Percentiles rank a stretch among this genome's conserved stretches.
Evolutionary conservation across 2,113 vertebrate genomes (phyloP).

Genomic region (Grus americana): DNA sequence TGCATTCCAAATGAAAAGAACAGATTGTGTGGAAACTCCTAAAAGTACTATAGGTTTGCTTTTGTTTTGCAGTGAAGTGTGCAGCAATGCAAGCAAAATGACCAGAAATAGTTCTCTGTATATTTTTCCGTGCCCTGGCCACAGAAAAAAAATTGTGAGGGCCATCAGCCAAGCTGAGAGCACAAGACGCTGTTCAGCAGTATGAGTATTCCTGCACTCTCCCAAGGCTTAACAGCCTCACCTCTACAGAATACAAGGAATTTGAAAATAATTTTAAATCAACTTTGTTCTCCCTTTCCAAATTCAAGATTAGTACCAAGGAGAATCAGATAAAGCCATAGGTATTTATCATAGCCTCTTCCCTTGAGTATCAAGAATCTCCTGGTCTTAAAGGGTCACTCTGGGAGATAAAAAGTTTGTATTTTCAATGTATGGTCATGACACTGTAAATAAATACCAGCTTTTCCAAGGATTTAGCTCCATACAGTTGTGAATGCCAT

Average conservation of each 20-base stretch:
- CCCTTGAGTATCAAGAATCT: background rate
- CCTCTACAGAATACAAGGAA: background rate
- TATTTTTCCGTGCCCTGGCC: background rate
- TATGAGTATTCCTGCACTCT: background rate
- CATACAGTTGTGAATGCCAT: background rate
- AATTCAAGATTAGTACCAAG: background rate
- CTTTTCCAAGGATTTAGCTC: background rate
- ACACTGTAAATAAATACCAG: background rate
- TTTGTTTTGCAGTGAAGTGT: background rate
- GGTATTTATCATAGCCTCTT: background rate
- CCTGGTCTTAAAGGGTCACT: background rate
- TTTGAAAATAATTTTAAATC: background rate
- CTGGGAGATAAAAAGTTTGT: background rate
- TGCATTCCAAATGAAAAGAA: background rate
- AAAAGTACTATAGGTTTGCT: background rate
- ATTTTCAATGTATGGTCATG: background rate
- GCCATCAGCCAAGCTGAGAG: background rate
- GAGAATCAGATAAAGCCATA: background rate
- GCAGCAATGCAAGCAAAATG: background rate
- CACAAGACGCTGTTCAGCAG: background rate
- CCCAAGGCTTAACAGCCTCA: background rate
- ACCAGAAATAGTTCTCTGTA: background rate
- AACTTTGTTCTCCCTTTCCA: background rate
- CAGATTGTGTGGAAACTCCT: background rate
- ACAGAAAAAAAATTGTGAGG: background rate